Conservation (phyloP, 2,888 invertebrate species). For the Torymus tubicola region DNA sequence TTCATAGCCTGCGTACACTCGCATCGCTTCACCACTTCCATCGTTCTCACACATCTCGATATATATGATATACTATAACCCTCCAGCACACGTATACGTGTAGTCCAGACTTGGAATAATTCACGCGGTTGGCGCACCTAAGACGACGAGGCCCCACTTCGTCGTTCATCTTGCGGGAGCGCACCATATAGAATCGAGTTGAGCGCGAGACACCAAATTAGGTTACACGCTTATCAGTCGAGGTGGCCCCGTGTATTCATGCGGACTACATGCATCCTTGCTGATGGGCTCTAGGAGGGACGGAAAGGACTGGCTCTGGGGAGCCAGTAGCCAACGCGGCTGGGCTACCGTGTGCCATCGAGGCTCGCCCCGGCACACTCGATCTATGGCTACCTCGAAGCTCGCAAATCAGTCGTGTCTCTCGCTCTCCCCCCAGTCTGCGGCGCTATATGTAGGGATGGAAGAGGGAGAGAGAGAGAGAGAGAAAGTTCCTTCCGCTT, state of each 20-base stretch:
- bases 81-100: too few species aligned
- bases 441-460: neutral
- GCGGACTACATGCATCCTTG: slow-evolving; percentile 58
- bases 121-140: too few species aligned
- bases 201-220: slow-evolving; percentile 40
- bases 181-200: too few species aligned
- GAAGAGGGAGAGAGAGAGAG: neutral
- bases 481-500: neutral
- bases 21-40: too few species aligned
- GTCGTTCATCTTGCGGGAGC: too few species aligned
- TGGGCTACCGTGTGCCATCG: slow-evolving; percentile 61
- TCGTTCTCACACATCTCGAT: too few species aligned
- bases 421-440: neutral
- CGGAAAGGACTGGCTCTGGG: slow-evolving; percentile 71
- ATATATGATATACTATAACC: too few species aligned
- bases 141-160: too few species aligned
- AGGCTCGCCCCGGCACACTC: slow-evolving; percentile 60
- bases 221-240: slow-evolving; percentile 59
- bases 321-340: slow-evolving; percentile 58
- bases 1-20: too few species aligned
- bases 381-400: slow-evolving; percentile 69
- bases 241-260: slow-evolving; percentile 45
- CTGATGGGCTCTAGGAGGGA: slow-evolving; percentile 64
- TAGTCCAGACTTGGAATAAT: too few species aligned
- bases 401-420: slow-evolving; percentile 69